phyloP scores from a whole-genome alignment of 2,888 invertebrate genomes.

The Lasioglossum morio region DNA sequence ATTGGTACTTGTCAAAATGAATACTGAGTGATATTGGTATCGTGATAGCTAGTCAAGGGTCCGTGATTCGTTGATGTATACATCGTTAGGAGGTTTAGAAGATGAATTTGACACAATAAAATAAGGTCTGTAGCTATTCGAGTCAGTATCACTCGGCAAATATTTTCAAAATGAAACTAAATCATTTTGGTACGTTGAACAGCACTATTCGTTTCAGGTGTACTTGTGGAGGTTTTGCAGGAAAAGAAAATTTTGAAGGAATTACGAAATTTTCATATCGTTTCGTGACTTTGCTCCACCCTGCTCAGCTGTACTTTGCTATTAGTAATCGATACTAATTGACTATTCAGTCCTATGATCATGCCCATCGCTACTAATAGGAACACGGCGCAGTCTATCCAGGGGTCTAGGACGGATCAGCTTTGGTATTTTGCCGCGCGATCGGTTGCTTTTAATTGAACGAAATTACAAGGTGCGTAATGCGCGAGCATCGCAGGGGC shows the following conservation, averaged over 20 bases:
- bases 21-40: no score
- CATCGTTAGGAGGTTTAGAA: no score
- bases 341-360: neutral
- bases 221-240: neutral
- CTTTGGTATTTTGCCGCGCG: conserved; percentile 46
- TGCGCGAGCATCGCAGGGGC: conserved; percentile 68
- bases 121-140: no score
- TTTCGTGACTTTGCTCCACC: neutral
- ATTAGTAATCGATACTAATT: neutral
- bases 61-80: no score
- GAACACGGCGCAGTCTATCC: conserved; percentile 21
- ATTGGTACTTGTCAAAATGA: no score
- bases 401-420: conserved; percentile 36
- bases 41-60: no score
- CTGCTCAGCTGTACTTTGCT: neutral
- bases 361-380: conserved; percentile 27
- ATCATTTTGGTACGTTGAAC: neutral
- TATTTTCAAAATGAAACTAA: no score
- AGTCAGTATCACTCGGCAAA: neutral
- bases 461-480: conserved; percentile 79
- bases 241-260: neutral
- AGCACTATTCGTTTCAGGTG: no score
- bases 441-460: conserved; percentile 74
- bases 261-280: neutral
- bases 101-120: no score